Evolutionary conservation across 1,140 invertebrate genomes (phyloP).

Genomic region (Aphelinus atriplicis): DNA sequence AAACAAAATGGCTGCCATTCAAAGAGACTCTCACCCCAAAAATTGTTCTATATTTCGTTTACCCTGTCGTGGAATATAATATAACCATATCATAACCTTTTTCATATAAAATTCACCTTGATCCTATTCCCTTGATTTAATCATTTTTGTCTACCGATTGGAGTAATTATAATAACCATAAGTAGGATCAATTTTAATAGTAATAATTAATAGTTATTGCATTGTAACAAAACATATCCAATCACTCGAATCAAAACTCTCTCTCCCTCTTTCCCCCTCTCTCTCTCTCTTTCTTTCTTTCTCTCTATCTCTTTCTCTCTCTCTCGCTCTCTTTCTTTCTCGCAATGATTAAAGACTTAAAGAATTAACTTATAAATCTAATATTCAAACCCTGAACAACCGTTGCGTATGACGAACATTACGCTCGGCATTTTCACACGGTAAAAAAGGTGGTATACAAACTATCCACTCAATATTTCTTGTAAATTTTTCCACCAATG

Average conservation of each 20-base stretch:
- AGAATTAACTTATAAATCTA: conserved; percentile 19
- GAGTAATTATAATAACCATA: conserved; percentile 30
- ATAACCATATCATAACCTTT: conserved; percentile 54
- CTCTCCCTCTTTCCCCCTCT: background rate
- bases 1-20: conserved; percentile 60
- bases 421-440: conserved; percentile 13
- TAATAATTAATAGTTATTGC: conserved; percentile 37
- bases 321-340: no score
- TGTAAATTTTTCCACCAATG: background rate
- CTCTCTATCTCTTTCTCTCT: background rate
- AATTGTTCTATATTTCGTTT: conserved; percentile 52
- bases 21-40: conserved; percentile 51
- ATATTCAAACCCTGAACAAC: conserved; percentile 27
- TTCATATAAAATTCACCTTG: conserved; percentile 42
- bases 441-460: conserved; percentile 36
- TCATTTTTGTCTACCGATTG: conserved; percentile 46
- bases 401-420: conserved; percentile 21
- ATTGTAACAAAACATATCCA: conserved; percentile 38
- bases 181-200: conserved; percentile 32
- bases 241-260: no score
- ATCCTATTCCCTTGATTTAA: no score
- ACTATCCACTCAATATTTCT: conserved; percentile 16
- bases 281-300: conserved; percentile 2
- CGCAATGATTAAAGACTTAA: no score
- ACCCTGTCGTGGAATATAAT: conserved; percentile 65